Evolutionary conservation across 2,888 invertebrate genomes (phyloP).

Genomic region (Harpalus rufipes): DNA sequence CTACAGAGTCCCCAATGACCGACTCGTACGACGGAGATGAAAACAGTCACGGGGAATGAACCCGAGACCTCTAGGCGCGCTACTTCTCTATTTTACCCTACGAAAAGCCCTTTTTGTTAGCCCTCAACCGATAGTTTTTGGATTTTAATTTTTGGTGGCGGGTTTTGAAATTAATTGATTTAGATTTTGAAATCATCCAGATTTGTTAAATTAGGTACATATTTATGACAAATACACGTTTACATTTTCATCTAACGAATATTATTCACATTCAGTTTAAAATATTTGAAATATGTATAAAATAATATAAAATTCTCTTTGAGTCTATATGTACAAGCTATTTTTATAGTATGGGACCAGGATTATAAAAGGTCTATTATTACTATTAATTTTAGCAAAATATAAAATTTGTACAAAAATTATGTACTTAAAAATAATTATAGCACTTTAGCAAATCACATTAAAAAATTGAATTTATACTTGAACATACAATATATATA

Average conservation of each 20-base stretch:
- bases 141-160: neutral
- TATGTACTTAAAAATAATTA: slow-evolving; percentile 8
- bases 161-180: neutral
- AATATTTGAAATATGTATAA: neutral
- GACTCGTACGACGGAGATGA: slow-evolving; percentile 52
- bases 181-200: neutral
- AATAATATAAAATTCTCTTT: neutral
- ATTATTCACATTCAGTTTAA: neutral
- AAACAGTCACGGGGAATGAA: slow-evolving; percentile 27
- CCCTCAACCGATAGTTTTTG: neutral
- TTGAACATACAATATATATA: no score
- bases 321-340: neutral
- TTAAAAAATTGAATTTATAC: neutral
- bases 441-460: neutral
- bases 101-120: neutral
- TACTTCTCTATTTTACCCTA: neutral
- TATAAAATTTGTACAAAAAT: slow-evolving; percentile 17
- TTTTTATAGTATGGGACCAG: slow-evolving; percentile 36
- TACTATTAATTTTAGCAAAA: slow-evolving; percentile 12
- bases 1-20: slow-evolving; percentile 61
- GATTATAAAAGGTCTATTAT: slow-evolving; percentile 2
- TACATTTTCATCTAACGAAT: neutral
- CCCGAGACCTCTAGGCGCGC: neutral
- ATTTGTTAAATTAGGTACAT: no score
- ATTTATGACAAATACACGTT: neutral